Evolutionary conservation across 2,888 invertebrate genomes (phyloP).

Genomic region (Epirrhoe tristata): DNA sequence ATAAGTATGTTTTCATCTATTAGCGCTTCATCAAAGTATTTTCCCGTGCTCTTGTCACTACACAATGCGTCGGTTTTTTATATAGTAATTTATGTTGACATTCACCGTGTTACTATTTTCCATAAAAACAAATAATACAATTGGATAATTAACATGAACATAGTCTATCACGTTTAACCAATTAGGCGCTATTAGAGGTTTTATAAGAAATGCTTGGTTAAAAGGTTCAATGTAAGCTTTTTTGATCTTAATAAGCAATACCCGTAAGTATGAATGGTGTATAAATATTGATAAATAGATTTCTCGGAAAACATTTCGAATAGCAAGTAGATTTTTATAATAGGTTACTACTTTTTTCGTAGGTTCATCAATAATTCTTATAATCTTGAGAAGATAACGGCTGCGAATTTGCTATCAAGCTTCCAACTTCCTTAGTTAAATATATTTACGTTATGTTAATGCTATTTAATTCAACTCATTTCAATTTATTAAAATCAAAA

Average conservation of each 20-base stretch:
- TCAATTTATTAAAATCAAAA: too few relatives aligned
- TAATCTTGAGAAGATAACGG: neutral
- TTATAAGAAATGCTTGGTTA: conserved; percentile 2
- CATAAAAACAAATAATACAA: conserved; percentile 18
- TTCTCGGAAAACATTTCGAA: neutral
- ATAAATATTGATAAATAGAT: neutral
- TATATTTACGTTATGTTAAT: too few relatives aligned
- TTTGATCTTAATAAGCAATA: conserved; percentile 4
- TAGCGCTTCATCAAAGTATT: neutral
- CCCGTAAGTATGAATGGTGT: conserved; percentile 3
- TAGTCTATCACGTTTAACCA: conserved; percentile 15
- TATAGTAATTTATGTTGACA: conserved; percentile 4
- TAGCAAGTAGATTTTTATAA: neutral
- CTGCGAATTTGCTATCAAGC: neutral
- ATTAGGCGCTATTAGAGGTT: conserved; percentile 7
- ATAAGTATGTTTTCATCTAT: too few relatives aligned
- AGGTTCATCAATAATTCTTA: too few relatives aligned
- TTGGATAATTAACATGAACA: conserved; percentile 19
- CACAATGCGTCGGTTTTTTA: neutral
- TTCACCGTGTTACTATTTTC: conserved; percentile 7
- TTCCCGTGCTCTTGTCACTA: neutral
- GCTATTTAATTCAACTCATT: too few relatives aligned
- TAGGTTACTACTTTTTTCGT: neutral
- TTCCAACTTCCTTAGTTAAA: too few relatives aligned
- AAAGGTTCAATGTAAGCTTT: neutral